Evolutionary conservation across 2,113 vertebrate species (phyloP), one percentile per base, ranked within the genome.

Genomic region (Phalacrocorax carbo): DNA sequence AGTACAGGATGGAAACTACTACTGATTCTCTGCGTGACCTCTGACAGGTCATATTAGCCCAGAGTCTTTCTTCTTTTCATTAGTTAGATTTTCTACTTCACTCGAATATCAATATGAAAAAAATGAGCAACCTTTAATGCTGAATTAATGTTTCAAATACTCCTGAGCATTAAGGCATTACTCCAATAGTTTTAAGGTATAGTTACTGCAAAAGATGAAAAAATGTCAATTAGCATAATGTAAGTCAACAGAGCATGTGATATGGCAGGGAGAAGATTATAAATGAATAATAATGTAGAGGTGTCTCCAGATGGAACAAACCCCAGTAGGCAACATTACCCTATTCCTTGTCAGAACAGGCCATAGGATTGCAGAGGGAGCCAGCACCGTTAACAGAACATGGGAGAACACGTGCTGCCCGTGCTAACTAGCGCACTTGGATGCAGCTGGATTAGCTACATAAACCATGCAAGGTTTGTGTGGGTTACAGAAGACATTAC

Each of bases 101-200:
- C 13, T 94, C 54, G 91, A 88, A 73, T 48, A 88, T 57, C 77
- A 79, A 42, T 73, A 86, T 19, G 52, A 82, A 65, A 92, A 93
- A 91, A 79, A 84, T 19, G 20, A 60, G 3, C 16, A 66, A 38
- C 4, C 38, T 90, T 94, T 96, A 83, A 72, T 80, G 44, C 16
- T 82, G 58, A 86, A 97, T 90, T 93, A 93, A 78, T 94, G 55
- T 89, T 94, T 94, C 38, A 86, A 88, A 89, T 92, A 88, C 48
- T 90, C 69, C n/a, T 38, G 38, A 82, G 30, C 62, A 70, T 76
- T 86, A 82, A 91, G 44, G 10, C 49, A 76, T 79, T 84, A 27
- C 20, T 94, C 25, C 13, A 1, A 54, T 48, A 77, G 26, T 90
- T 94, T 95, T 49, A 90, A 96, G 89, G 80, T 95, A 86, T 52